phyloP scores from a whole-genome alignment of 2,113 vertebrate genomes.

The Corythornis cristatus region DNA sequence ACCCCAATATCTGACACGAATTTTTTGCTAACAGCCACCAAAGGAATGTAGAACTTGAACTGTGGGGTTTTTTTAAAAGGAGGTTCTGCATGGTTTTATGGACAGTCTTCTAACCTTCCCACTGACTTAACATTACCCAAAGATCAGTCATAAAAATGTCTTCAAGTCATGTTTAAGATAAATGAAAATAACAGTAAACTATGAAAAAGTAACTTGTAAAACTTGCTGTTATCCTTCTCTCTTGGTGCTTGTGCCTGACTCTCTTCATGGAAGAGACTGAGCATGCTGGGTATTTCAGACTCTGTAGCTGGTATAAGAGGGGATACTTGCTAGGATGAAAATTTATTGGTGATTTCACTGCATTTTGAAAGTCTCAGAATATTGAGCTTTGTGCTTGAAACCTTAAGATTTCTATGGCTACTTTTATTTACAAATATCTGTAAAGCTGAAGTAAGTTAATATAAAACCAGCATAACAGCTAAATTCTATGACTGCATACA shows the following conservation, averaged over 20 bases:
- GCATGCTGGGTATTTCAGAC: not conserved
- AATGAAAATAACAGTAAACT: not conserved
- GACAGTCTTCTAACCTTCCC: not conserved
- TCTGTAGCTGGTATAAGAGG: not conserved
- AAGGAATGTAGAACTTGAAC: not conserved
- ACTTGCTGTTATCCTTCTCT: not conserved
- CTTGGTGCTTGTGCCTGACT: not conserved
- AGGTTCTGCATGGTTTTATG: not conserved
- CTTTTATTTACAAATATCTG: not conserved
- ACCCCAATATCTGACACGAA: not conserved
- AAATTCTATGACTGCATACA: not conserved
- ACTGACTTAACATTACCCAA: not conserved
- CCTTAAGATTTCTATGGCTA: not conserved
- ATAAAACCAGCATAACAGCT: not conserved
- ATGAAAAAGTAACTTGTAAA: not conserved
- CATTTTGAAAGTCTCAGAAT: not conserved
- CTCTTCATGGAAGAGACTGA: not conserved
- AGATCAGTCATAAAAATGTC: not conserved
- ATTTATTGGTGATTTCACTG: not conserved
- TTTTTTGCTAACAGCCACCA: not conserved
- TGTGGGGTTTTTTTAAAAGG: not conserved
- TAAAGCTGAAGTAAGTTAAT: not conserved
- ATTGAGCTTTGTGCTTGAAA: not conserved
- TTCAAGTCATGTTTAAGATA: not conserved
- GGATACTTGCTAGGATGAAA: not conserved